Base-by-base conservation (phyloP, 1,140 invertebrate species). In the Medauroidea extradentata region DNA sequence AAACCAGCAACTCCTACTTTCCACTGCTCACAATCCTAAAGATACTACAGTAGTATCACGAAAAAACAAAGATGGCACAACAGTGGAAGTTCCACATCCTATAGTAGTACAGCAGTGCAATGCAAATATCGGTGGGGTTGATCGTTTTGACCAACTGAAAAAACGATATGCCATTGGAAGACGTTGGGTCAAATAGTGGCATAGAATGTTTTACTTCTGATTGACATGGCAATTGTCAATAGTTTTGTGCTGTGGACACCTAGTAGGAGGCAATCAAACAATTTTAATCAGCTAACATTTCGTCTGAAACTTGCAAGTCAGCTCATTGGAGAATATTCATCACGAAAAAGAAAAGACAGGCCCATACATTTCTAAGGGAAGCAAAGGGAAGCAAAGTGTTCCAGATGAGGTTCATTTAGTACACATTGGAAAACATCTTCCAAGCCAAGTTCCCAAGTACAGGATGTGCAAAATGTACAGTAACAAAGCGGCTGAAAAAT, bases 151-250 rank as follows among this genome's bases (percentile, higher is more conserved):
- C 50, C 66, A 71, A 61, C 66, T 69, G 58, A 66, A 69, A 66
- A 51, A 64, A 43, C 63, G 65, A 49, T 73, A 71, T 61, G 65
- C 67, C 64, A 66, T 70, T 57, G 63, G 71, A 63, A 63, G 69
- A 48, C 73, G 72, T 64, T 70, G 64, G 61, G 63, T 65, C 53
- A 71, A 72, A 64, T 73, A 71, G 71, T 73, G 69, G 69, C 66
- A 73, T 56, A 67, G 66, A 51, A 67, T 73, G 52, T 70, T 73
- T 65, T 73, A 60, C 50, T 60, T 46, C 65, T 74, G 49, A 19
- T 72, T 21, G 65, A 72, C 60, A 56, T 64, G 25, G 52, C 65
- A 34, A 48, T 71, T 24, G 62, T 64, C 9, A 73, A 73, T 64
- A 51, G 65, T 5, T 73, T 61, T 55, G 64, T 72, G 53, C 27